Evolutionary conservation across 2,797 vertebrate species (phyloP).

Genomic region (Urophycis tenuis): DNA sequence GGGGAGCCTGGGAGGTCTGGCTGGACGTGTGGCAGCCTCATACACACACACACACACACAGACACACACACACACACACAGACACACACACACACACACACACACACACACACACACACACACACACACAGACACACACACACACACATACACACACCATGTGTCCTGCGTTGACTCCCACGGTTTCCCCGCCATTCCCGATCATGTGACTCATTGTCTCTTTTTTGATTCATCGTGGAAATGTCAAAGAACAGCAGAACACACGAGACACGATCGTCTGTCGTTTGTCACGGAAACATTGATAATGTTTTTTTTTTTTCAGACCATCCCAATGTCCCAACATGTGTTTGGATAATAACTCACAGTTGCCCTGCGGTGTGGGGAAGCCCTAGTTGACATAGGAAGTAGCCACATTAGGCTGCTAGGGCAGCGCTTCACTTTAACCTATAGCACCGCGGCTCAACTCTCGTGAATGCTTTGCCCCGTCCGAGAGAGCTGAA

Average conservation of each 20-base stretch:
- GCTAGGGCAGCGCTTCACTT: not conserved
- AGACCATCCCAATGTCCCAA: conserved; percentile 30
- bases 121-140: no score
- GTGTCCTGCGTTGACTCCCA: not conserved
- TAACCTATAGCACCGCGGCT: not conserved
- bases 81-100: no score
- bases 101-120: no score
- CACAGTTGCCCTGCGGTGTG: conserved; percentile 38
- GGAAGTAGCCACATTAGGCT: conserved; percentile 13
- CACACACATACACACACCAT: no score
- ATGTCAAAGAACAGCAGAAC: not conserved
- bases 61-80: no score
- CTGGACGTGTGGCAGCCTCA: conserved; percentile 11
- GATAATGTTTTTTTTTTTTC: conserved; percentile 44
- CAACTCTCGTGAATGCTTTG: conserved; percentile 10
- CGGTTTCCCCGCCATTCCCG: not conserved
- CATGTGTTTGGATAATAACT: conserved; percentile 42
- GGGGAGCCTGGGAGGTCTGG: conserved; percentile 6
- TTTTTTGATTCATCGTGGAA: not conserved
- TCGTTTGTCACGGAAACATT: conserved; percentile 29
- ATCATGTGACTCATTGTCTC: not conserved
- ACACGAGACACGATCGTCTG: not conserved
- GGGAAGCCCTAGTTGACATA: not conserved
- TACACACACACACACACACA: no score
- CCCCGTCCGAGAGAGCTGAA: not conserved